Percentiles rank a stretch among this genome's conserved stretches.
phyloP scores from a whole-genome alignment of 2,797 vertebrate species.

The Tenualosa ilisha region DNA sequence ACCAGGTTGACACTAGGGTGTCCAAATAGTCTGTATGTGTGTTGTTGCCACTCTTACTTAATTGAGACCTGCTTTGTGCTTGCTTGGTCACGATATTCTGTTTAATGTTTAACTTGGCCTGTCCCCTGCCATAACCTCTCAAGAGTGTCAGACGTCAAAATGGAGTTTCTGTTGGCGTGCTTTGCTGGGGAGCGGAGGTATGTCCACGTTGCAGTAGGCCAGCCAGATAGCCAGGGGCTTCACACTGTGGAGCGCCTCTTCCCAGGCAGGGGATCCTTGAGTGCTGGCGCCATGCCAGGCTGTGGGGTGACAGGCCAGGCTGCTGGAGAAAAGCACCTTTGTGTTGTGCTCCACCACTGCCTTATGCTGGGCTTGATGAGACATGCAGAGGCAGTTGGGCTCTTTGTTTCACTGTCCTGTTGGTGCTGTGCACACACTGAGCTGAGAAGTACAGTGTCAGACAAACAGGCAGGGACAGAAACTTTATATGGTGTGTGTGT shows the following conservation, averaged over 20 bases:
- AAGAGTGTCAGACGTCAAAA: not conserved
- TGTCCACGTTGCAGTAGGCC: not conserved
- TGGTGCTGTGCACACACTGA: not conserved
- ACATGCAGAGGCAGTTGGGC: constrained; percentile 23
- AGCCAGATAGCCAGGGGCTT: not conserved
- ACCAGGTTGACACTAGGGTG: not conserved
- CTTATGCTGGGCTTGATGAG: constrained; percentile 27
- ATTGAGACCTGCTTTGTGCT: not conserved
- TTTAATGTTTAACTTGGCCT: constrained; percentile 29
- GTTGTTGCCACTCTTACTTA: not conserved
- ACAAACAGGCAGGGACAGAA: not conserved
- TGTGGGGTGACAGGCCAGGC: not conserved
- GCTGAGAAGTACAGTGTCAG: not conserved
- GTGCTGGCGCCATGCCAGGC: not conserved
- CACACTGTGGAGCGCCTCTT: not conserved
- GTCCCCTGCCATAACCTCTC: not conserved
- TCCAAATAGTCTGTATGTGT: not conserved
- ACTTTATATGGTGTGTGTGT: not conserved
- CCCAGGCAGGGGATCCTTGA: not conserved
- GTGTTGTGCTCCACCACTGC: not conserved
- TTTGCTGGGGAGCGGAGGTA: constrained; percentile 6
- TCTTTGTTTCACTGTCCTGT: constrained; percentile 25
- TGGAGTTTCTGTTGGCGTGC: not conserved
- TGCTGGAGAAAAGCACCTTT: constrained; percentile 26
- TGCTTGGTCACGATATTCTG: not conserved